Evolutionary conservation across 2,113 vertebrate genomes (phyloP).

Genomic region (Podilymbus podiceps): DNA sequence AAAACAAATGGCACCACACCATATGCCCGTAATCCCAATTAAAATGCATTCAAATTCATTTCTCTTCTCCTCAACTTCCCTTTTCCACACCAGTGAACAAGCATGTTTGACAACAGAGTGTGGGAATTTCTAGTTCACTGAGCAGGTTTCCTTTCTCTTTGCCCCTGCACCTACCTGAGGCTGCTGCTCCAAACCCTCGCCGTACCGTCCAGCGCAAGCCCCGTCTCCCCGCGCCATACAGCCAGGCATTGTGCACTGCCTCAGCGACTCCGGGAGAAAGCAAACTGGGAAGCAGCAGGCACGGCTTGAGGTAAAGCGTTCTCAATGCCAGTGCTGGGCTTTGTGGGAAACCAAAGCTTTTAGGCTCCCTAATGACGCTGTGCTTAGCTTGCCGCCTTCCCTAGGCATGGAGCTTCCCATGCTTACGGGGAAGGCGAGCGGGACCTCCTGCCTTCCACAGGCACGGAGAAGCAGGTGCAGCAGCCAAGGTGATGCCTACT

Average conservation of each 20-base stretch:
- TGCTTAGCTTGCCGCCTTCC: neutral
- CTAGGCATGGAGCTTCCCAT: neutral
- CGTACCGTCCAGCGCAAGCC: neutral
- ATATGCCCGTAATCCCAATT: conserved; percentile 36
- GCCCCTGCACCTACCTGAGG: neutral
- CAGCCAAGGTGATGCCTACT: neutral
- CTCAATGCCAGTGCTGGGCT: neutral
- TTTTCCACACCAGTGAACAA: conserved; percentile 57
- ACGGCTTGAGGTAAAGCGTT: neutral
- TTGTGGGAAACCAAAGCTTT: neutral
- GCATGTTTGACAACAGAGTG: conserved; percentile 53
- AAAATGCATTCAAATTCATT: conserved; percentile 36
- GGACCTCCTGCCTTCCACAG: neutral
- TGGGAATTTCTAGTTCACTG: conserved; percentile 63
- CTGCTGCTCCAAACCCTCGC: neutral
- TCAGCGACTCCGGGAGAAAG: neutral
- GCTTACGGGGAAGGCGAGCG: rapidly evolving
- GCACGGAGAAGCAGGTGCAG: neutral
- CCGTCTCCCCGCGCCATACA: neutral
- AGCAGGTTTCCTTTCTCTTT: conserved; percentile 26
- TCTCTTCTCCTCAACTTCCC: conserved; percentile 36
- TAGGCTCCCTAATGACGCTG: neutral
- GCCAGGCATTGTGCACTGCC: neutral
- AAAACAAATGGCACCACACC: conserved; percentile 36
- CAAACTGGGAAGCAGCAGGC: neutral